These are phyloP conservation scores for Sebastes nivosus DNA, from an alignment of 2,797 vertebrate genomes.

Conservation along the genomic window DNA sequence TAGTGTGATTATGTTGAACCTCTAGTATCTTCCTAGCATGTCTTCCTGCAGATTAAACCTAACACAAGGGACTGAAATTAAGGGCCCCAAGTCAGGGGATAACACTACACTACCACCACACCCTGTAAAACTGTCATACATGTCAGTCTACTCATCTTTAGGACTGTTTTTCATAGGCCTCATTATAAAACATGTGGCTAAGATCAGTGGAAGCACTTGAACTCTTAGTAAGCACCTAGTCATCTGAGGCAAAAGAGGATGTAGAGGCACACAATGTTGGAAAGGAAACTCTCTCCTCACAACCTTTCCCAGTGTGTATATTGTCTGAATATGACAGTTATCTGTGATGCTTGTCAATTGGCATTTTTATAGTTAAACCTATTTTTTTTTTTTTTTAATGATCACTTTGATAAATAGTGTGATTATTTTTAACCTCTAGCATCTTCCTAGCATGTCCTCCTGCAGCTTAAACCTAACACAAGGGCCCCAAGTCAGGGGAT, in stretches of 20 bases:
- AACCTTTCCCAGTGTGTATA: too few relatives aligned
- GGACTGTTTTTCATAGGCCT: neutral
- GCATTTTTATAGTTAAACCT: neutral
- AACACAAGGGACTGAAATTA: neutral
- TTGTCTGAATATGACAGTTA: neutral
- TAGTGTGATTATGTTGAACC: neutral
- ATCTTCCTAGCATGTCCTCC: neutral
- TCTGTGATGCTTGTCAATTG: neutral
- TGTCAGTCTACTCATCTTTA: too few relatives aligned
- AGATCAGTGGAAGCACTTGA: neutral
- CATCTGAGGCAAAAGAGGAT: conserved; percentile 37
- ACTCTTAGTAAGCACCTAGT: conserved; percentile 19
- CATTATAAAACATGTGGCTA: neutral
- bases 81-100: neutral
- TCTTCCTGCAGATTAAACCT: neutral
- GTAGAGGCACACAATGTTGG: conserved; percentile 7
- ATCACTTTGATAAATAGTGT: neutral
- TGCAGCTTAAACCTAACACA: neutral
- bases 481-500: neutral
- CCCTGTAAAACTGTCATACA: conserved; percentile 7
- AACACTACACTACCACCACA: neutral
- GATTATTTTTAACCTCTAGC: neutral
- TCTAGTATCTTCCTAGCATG: neutral
- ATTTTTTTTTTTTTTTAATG: neutral
- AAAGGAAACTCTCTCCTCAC: neutral